phyloP scores from a whole-genome alignment of 2,888 invertebrate genomes.

The Campoplex nolae region DNA sequence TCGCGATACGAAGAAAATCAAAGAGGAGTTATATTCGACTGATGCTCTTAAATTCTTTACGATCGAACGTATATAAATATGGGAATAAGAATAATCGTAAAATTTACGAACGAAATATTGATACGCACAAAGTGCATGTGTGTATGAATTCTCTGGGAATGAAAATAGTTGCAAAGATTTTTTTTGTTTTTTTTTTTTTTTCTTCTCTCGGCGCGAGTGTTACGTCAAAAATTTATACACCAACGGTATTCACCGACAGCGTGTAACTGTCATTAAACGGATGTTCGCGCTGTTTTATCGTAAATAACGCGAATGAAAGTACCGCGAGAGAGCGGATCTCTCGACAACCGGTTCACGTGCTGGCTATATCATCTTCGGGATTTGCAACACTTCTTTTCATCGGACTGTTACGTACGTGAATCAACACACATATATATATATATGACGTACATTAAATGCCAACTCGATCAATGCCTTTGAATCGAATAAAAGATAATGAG shows the following conservation, averaged over 20 bases:
- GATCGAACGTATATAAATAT: not conserved
- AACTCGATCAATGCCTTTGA: slow-evolving; percentile 44
- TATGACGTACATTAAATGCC: slow-evolving; percentile 22
- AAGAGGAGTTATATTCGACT: no score
- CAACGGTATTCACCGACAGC: slow-evolving; percentile 61
- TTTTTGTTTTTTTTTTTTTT: no score
- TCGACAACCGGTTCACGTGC: slow-evolving; percentile 41
- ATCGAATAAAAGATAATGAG: slow-evolving; percentile 44
- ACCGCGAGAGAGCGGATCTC: slow-evolving; percentile 38
- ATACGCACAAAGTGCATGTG: not conserved
- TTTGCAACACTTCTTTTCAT: slow-evolving; percentile 38
- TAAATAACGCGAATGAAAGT: slow-evolving; percentile 65
- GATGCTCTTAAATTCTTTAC: not conserved
- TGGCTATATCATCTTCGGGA: slow-evolving; percentile 33
- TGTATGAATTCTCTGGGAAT: not conserved
- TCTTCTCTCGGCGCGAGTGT: slow-evolving; percentile 40
- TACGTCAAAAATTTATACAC: slow-evolving; percentile 57
- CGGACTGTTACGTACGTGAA: not conserved
- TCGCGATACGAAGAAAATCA: no score
- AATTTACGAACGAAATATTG: not conserved
- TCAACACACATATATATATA: not conserved
- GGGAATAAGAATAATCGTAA: not conserved
- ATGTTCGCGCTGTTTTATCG: slow-evolving; percentile 64
- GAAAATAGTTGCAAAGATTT: slow-evolving; percentile 62
- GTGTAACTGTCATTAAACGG: slow-evolving; percentile 66